Base-by-base conservation (phyloP, 2,888 invertebrate species). In the Calameuta filiformis region DNA sequence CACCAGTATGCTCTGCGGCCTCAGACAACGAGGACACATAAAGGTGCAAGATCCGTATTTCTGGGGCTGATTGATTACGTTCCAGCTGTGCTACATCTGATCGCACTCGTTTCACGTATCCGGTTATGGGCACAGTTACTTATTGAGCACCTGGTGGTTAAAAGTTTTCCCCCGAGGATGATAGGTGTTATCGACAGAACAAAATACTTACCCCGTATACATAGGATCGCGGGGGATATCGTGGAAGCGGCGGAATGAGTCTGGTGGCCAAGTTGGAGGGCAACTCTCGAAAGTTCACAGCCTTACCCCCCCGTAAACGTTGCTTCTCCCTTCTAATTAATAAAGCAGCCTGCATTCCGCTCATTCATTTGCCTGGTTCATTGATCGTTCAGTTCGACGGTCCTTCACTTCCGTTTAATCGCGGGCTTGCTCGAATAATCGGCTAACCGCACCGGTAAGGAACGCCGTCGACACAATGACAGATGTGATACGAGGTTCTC, bases 331-430 rank as follows among this genome's bases (percentile, higher is more conserved):
- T 95, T 94, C 97, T 95, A 93, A 97, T 95, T 94, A 97, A 96
- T 94, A 97, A 95, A 94, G 97, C 97, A 94, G 97, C 97, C 95
- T 97, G 97, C 97, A 97, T 97, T 92, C 95, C 95, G 94, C 94
- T 95, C 93, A 89, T 90, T 91, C 90, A 91, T 91, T 90, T 87
- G 87, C 83, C 83, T 84, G 82, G 85, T 84, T 87, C 86, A 89
- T 87, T 83, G 87, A 85, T 83, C 84, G 76, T 79, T 82, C 80
- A 76, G 77, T 81, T 75, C 77, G 75, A 79, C 76, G 77, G 76
- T 40, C 76, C 69, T 74, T 35, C 69, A 77, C 77, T 73, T 74
- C 81, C 81, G 78, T 56, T 56, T 56, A 56, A 23, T 23, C 56
- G 56, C 56, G 56, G 56, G 56, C 56, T 56, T 56, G 56, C 56